Conservation (phyloP, 2,113 vertebrate species). For the Salminus brasiliensis region DNA sequence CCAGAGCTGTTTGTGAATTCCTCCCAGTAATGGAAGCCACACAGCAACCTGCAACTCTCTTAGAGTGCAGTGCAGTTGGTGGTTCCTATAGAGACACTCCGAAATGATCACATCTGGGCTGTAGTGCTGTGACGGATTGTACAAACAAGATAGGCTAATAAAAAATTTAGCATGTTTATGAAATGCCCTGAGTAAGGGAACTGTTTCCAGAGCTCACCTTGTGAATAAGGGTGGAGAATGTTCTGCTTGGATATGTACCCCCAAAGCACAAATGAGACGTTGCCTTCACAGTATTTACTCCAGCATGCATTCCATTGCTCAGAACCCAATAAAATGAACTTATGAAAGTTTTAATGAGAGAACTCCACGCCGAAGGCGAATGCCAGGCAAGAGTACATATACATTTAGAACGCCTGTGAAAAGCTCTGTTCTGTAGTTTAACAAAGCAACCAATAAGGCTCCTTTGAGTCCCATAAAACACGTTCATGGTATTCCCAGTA, state of each 20-base stretch:
- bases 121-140: not conserved
- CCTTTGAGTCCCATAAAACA: not conserved
- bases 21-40: not conserved
- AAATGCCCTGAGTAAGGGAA: too few species aligned
- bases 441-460: not conserved
- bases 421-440: not conserved
- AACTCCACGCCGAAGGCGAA: not conserved
- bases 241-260: too few species aligned
- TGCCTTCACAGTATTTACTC: not conserved
- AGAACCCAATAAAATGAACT: constrained; percentile 8
- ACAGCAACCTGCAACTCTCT: not conserved
- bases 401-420: not conserved
- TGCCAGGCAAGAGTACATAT: not conserved
- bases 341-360: constrained; percentile 12
- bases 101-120: not conserved
- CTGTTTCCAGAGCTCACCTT: not conserved
- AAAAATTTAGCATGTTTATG: not conserved
- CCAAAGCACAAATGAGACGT: not conserved
- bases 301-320: not conserved
- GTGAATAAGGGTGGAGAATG: not conserved
- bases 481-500: not conserved
- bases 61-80: too few species aligned
- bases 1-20: not conserved
- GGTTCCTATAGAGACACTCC: too few species aligned
- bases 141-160: not conserved